phyloP scores from a whole-genome alignment of 1,140 invertebrate genomes.

The Pemphigus obesinymphae region DNA sequence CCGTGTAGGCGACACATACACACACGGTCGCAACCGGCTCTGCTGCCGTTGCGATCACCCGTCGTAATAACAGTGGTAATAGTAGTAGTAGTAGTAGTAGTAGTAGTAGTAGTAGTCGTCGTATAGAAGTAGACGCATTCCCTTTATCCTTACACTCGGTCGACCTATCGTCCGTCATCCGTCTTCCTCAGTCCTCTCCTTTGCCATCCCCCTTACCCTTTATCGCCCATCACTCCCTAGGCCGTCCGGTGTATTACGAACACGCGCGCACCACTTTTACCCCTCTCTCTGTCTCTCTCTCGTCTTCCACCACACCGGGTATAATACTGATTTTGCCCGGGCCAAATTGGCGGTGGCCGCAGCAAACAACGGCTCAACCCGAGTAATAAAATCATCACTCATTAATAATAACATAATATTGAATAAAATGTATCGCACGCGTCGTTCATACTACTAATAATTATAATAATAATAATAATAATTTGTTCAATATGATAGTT shows the following conservation, averaged over 20 bases:
- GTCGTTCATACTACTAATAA: not conserved
- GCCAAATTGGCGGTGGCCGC: not conserved
- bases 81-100: constrained; percentile 7
- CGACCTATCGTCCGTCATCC: constrained; percentile 10
- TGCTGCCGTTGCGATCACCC: not conserved
- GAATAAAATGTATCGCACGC: not conserved
- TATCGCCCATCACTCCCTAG: too few relatives aligned
- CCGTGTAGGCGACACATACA: not conserved
- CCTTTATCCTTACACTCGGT: constrained; percentile 32
- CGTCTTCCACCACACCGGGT: not conserved
- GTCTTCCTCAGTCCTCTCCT: constrained; percentile 9
- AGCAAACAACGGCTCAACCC: not conserved
- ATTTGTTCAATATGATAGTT: too few relatives aligned
- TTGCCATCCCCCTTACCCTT: not conserved
- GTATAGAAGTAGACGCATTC: not conserved
- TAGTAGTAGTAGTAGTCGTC: not conserved
- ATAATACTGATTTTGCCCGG: not conserved
- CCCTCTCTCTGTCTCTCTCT: too few relatives aligned
- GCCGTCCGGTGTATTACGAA: not conserved
- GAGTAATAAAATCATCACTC: not conserved
- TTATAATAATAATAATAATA: too few relatives aligned
- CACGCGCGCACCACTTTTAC: not conserved
- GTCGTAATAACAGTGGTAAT: not conserved
- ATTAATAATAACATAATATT: not conserved
- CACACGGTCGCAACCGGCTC: constrained; percentile 7